phyloP scores from a whole-genome alignment of 2,113 vertebrate species.

The Turdus rufiventris region DNA sequence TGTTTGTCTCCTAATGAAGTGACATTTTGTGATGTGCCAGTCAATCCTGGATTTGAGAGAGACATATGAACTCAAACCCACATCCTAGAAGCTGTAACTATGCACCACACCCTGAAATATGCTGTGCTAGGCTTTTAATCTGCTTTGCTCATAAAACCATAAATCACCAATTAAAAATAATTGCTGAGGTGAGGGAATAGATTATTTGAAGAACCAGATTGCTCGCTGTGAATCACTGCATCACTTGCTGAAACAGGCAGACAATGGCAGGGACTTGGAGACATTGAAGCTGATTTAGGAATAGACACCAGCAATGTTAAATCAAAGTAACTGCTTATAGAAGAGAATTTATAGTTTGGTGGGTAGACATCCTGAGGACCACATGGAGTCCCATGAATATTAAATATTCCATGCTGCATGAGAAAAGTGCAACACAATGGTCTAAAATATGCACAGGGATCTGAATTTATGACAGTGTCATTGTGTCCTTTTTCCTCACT shows the following conservation, averaged over 20 bases:
- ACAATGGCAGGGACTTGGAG: neutral
- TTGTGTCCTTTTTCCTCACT: neutral
- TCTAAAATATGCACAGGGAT: neutral
- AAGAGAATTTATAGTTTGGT: neutral
- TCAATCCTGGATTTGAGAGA: constrained; percentile 32
- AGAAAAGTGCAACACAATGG: neutral
- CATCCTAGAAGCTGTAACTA: neutral
- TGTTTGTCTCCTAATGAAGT: constrained; percentile 71
- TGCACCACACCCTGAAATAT: neutral
- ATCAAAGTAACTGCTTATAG: neutral
- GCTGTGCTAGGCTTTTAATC: constrained; percentile 21
- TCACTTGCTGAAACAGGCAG: neutral
- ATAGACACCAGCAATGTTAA: neutral
- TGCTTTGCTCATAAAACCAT: constrained; percentile 21
- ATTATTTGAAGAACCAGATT: constrained; percentile 31
- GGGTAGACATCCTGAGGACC: neutral
- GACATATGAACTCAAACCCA: neutral
- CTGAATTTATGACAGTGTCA: neutral
- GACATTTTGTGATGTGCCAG: constrained; percentile 60
- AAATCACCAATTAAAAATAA: constrained; percentile 61
- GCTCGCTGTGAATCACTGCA: constrained; percentile 12
- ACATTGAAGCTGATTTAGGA: constrained; percentile 27
- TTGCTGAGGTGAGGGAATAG: constrained; percentile 50
- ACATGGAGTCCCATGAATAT: neutral
- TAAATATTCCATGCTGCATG: neutral